Base-by-base conservation (phyloP, 2,113 vertebrate genomes). In the Cephalopterus ornatus region DNA sequence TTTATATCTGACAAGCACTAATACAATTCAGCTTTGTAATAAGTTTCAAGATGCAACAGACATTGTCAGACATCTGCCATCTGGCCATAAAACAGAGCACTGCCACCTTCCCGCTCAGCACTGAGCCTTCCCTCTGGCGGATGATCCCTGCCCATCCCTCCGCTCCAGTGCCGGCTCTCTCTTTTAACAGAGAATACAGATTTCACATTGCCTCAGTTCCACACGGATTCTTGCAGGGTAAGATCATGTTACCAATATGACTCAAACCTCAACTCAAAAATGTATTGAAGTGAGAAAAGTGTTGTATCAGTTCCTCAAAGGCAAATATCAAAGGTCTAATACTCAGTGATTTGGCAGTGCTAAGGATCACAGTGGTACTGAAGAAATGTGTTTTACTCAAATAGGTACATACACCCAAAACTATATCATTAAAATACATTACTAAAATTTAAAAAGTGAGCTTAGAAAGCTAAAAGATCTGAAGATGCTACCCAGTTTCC, bases 21-120 rank as follows among this genome's bases (percentile, higher is more conserved):
- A 49, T 12, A 80, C 41, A 79, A 44, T 42, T 81, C 50, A 32
- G 10, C 44, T 91, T 76, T 47, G 26, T 50, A 62, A 66, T 62
- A 41, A 27, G 32, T 82, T 94, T 78, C 49, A 75, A 55, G 44
- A 46, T 23, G 11, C 0, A 1, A 70, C 6, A 82, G 61, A 65
- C 44, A 41, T 42, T 53, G 67, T 26, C 21, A 71, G 52, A 81
- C 56, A 63, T 58, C 52, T 66, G 67, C 74, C 71, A 79, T 13
- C 26, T 62, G 53, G 24, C 58, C 6, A 0, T 49, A 26, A 68
- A 78, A 33, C 14, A 42, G 30, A 80, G 67, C 44, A 14, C 30
- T 32, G 67, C 26, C 3, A 7, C 37, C 13, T n/a, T 65, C 75
- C n/a, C 0, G 1, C 35, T 63, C 78, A 22, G 52, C 44, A 8